These are phyloP conservation scores for Gallinago undulata DNA, from an alignment of 2,113 vertebrate genomes.

Conservation along the genomic window DNA sequence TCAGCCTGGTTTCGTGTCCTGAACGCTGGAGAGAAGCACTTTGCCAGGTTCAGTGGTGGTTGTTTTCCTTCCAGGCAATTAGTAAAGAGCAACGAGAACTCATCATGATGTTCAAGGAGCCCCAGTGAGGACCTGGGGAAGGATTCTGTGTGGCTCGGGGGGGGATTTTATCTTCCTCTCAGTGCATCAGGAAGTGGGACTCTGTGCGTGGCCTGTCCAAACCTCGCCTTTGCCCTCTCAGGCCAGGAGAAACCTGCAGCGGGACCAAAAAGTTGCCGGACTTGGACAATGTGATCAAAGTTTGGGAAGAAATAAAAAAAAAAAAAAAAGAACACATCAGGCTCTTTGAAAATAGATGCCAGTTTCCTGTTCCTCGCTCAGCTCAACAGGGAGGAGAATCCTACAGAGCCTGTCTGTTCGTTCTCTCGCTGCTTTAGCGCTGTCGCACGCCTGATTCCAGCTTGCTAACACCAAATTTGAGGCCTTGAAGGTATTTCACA, in stretches of 20 bases:
- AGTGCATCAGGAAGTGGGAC: background rate
- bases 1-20: background rate
- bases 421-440: background rate
- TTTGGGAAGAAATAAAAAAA: background rate
- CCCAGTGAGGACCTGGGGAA: background rate
- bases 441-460: background rate
- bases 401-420: fast-evolving
- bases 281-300: background rate
- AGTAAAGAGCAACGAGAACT: slow-evolving; percentile 60
- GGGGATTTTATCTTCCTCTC: background rate
- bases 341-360: background rate
- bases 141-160: too few species aligned
- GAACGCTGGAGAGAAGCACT: background rate
- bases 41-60: too few species aligned
- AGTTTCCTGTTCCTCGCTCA: background rate
- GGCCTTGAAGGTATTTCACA: background rate
- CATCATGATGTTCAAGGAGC: background rate
- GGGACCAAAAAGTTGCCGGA: background rate
- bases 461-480: background rate
- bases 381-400: background rate
- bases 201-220: fast-evolving
- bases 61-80: slow-evolving; percentile 41
- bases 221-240: background rate
- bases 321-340: background rate
- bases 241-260: background rate